Evolutionary conservation across 35 echinoderm and acorn worm genomes (phyloP).

Genomic region (Hemicentrotus pulcherrimus): DNA sequence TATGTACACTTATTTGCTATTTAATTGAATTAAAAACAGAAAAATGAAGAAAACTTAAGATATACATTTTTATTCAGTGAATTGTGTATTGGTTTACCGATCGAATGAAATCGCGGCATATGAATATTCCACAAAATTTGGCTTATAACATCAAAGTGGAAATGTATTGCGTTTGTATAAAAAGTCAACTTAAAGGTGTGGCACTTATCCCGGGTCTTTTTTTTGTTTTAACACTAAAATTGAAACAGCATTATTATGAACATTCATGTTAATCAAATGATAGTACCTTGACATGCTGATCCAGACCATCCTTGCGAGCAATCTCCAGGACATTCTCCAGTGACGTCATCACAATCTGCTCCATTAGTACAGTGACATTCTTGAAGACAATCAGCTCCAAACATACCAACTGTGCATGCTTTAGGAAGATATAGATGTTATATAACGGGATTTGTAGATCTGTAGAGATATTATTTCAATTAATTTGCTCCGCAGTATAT

Average conservation of each 20-base stretch:
- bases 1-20: neutral
- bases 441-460: no score
- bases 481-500: no score
- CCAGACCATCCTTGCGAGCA: conserved; percentile 25
- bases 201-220: neutral
- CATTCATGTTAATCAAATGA: neutral
- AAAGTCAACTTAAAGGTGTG: neutral
- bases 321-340: conserved; percentile 35
- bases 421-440: neutral
- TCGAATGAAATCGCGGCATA: neutral
- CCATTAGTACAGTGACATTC: conserved; percentile 20
- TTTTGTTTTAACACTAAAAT: no score
- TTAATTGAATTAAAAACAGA: neutral
- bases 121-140: neutral
- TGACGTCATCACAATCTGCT: conserved; percentile 27
- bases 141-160: no score
- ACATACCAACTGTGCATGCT: conserved; percentile 35
- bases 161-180: neutral
- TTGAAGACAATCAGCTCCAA: conserved; percentile 44
- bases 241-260: neutral
- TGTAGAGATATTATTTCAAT: no score
- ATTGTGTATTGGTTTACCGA: no score
- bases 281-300: conserved; percentile 44
- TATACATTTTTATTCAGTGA: neutral
- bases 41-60: neutral